Evolutionary conservation across 2,113 vertebrate species (phyloP).

Genomic region (Mobula hypostoma): DNA sequence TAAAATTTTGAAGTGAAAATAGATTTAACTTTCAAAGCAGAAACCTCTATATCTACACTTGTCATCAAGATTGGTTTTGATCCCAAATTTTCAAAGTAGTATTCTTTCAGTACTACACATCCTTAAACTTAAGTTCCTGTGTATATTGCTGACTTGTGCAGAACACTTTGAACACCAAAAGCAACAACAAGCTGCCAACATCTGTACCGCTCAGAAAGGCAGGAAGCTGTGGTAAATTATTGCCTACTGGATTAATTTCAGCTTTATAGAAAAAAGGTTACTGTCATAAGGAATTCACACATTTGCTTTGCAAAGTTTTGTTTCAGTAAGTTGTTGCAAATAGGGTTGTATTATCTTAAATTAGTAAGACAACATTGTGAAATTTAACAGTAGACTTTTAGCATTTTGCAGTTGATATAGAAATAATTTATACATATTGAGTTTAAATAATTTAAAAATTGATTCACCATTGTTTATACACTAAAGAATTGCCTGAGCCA

Average conservation of each 20-base stretch:
- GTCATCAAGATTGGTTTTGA: neutral
- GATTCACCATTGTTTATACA: neutral
- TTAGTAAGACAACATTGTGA: neutral
- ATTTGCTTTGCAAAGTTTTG: neutral
- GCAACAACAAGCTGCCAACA: neutral
- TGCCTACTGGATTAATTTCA: constrained; percentile 43
- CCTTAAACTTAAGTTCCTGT: neutral
- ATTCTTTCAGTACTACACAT: neutral
- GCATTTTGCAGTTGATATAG: neutral
- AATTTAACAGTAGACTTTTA: neutral
- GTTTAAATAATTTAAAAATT: neutral
- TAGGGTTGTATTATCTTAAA: neutral
- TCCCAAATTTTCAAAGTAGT: neutral
- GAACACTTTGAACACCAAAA: neutral
- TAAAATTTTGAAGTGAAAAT: neutral
- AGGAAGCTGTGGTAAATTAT: constrained; percentile 52
- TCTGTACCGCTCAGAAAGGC: constrained; percentile 45
- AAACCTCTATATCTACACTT: neutral
- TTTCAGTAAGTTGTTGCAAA: neutral
- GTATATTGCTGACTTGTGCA: neutral
- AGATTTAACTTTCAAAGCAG: neutral
- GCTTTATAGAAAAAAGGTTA: constrained; percentile 40
- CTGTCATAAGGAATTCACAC: neutral
- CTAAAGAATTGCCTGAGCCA: neutral
- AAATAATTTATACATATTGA: neutral